Evolutionary conservation across 2,888 invertebrate species (phyloP).

Genomic region (Parochlus steinenii): DNA sequence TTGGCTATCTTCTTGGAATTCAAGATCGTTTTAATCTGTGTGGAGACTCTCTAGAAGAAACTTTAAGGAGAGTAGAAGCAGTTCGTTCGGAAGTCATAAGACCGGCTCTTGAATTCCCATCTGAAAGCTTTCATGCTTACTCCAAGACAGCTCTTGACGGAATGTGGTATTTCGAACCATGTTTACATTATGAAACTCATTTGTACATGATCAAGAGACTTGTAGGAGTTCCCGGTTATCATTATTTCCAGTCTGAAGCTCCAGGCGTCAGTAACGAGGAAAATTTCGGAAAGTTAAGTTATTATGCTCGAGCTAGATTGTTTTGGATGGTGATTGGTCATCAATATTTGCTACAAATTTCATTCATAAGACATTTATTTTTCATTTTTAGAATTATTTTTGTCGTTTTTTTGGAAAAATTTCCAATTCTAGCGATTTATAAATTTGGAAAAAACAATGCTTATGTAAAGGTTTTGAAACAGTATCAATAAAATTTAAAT

Average conservation of each 20-base stretch:
- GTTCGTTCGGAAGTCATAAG: constrained; percentile 41
- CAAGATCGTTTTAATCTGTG: constrained; percentile 66
- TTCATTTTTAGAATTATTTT: constrained; percentile 32
- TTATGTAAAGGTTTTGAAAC: constrained; percentile 37
- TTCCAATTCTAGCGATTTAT: constrained; percentile 51
- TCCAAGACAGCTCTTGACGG: constrained; percentile 45
- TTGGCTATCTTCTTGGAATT: constrained; percentile 68
- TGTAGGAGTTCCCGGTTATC: constrained; percentile 38
- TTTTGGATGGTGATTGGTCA: constrained; percentile 23
- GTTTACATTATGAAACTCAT: constrained; percentile 39
- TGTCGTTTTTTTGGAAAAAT: constrained; percentile 42
- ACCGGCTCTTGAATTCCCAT: constrained; percentile 41
- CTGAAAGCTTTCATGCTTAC: constrained; percentile 47
- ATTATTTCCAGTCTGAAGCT: constrained; percentile 28
- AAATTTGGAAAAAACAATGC: constrained; percentile 44
- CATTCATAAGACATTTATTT: constrained; percentile 44
- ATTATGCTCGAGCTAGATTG: constrained; percentile 30
- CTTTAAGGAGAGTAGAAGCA: constrained; percentile 33
- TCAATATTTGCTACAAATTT: constrained; percentile 30
- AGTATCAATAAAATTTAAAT: background rate
- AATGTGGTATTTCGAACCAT: constrained; percentile 49
- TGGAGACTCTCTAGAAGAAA: constrained; percentile 42
- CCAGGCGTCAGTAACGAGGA: constrained; percentile 26
- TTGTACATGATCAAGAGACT: constrained; percentile 38
- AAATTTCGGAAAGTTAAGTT: constrained; percentile 28